A percentile compares a stretch with the other conserved stretches of the same genome.
Evolutionary conservation across 2,113 vertebrate genomes (phyloP).

Genomic region (Cynocephalus volans): DNA sequence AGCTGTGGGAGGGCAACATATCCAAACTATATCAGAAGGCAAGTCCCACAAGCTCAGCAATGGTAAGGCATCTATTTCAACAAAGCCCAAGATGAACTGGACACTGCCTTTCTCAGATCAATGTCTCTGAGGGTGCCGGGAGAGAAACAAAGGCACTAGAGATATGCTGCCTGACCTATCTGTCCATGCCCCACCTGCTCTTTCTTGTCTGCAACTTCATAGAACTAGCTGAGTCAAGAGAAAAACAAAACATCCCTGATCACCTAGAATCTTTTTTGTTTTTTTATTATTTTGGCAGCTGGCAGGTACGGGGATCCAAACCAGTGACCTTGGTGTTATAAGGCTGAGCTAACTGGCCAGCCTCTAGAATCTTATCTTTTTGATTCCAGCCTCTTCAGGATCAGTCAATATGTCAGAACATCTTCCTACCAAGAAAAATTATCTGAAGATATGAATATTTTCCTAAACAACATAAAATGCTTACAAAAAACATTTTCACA

Average conservation of each 20-base stretch:
- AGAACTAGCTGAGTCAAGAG: neutral
- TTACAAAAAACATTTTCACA: slow-evolving; percentile 1
- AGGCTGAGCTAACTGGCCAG: too few species aligned
- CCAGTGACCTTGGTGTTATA: too few species aligned
- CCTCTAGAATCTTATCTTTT: neutral
- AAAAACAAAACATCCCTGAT: neutral
- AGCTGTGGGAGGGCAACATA: too few species aligned
- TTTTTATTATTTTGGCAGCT: too few species aligned
- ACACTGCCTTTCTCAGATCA: neutral
- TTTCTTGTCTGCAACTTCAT: neutral
- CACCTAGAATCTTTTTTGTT: too few species aligned
- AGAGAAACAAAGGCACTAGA: neutral
- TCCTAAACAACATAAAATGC: neutral
- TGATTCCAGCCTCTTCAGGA: neutral
- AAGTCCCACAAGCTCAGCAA: too few species aligned
- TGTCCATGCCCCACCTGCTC: neutral
- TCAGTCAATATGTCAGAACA: neutral
- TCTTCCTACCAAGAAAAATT: neutral
- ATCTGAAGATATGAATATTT: neutral
- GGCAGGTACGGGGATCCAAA: too few species aligned
- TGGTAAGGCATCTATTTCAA: neutral
- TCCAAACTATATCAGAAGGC: too few species aligned
- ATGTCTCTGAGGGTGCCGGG: neutral
- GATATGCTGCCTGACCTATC: neutral
- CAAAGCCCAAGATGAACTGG: too few species aligned